These are phyloP conservation scores for Diuraphis noxia DNA, from an alignment of 1,140 invertebrate genomes.

Conservation along the genomic window DNA sequence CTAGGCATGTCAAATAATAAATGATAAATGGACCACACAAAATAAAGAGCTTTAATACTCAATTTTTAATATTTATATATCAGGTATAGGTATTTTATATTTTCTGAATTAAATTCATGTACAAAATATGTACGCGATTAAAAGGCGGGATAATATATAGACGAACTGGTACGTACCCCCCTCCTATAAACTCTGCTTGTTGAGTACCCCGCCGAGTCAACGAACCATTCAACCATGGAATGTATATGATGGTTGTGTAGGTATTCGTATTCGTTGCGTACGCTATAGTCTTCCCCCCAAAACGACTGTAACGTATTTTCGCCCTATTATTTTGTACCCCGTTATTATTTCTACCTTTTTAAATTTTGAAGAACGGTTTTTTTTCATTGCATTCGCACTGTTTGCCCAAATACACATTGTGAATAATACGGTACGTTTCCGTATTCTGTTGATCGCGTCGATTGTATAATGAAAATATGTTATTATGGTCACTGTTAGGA, in stretches of 20 bases:
- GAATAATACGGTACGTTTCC: neutral
- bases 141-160: neutral
- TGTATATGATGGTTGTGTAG: neutral
- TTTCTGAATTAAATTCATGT: neutral
- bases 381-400: neutral
- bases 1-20: neutral
- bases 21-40: no score
- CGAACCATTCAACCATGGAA: neutral
- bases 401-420: neutral
- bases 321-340: neutral
- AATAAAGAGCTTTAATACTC: neutral
- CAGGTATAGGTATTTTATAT: neutral
- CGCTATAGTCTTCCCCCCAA: neutral
- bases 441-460: neutral
- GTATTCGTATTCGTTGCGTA: neutral
- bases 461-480: neutral
- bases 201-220: neutral
- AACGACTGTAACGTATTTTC: slow-evolving; percentile 17
- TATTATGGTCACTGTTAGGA: neutral
- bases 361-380: neutral
- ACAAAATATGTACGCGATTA: neutral
- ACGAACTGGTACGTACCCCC: neutral
- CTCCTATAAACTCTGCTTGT: neutral
- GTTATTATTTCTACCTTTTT: neutral
- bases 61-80: neutral